Evolutionary conservation across 1,140 invertebrate species (phyloP).

Genomic region (Solen grandis): DNA sequence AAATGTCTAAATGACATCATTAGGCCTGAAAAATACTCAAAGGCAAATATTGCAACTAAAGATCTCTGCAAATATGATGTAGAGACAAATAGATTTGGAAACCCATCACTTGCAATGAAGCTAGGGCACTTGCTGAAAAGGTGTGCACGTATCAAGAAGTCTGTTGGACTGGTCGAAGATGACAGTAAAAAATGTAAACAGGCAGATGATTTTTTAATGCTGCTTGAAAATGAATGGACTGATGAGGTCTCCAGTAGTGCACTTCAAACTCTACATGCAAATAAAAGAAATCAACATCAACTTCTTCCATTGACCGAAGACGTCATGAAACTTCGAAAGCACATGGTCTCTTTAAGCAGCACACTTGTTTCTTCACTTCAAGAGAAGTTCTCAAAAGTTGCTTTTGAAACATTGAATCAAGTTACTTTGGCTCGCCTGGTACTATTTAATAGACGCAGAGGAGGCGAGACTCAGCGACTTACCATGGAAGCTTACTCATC

Average conservation of each 20-base stretch:
- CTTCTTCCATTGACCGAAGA: conserved; percentile 55
- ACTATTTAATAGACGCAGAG: conserved; percentile 62
- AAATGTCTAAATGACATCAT: conserved; percentile 30
- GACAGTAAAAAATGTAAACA: conserved; percentile 14
- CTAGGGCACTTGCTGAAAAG: conserved; percentile 58
- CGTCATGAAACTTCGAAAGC: conserved; percentile 39
- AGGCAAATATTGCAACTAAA: conserved; percentile 37
- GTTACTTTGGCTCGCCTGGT: conserved; percentile 50
- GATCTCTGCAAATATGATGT: conserved; percentile 46
- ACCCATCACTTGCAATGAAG: conserved; percentile 59
- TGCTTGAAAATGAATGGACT: conserved; percentile 52
- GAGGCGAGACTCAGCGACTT: conserved; percentile 56
- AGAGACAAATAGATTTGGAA: conserved; percentile 45
- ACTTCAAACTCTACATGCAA: conserved; percentile 34
- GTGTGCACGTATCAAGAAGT: conserved; percentile 57
- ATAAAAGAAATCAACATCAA: conserved; percentile 51
- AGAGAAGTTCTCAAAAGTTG: conserved; percentile 6
- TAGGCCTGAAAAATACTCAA: conserved; percentile 41
- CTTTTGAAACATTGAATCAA: conserved; percentile 34
- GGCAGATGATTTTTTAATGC: conserved; percentile 47
- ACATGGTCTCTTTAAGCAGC: conserved; percentile 18
- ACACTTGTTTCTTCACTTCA: background rate
- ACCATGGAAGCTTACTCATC: conserved; percentile 38
- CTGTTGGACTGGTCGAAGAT: conserved; percentile 15
- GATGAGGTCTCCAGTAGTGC: conserved; percentile 53